Percentiles rank a stretch among this genome's conserved stretches.
phyloP scores from a whole-genome alignment of 2,113 vertebrate species.

The Halichoeres trimaculatus region DNA sequence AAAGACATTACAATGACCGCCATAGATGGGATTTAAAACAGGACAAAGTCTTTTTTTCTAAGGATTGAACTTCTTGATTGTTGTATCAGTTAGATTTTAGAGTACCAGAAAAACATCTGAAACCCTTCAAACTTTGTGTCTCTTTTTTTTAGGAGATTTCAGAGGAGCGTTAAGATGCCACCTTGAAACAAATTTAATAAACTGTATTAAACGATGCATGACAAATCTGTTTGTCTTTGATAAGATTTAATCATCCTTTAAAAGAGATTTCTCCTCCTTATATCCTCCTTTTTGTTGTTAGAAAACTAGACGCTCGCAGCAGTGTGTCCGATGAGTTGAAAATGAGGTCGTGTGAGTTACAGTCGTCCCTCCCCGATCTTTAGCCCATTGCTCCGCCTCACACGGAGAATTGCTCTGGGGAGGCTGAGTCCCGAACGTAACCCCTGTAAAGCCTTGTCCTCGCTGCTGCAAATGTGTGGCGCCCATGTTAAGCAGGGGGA shows the following conservation, averaged over 20 bases:
- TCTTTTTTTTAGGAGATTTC: background rate
- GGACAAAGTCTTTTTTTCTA: background rate
- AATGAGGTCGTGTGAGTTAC: slow-evolving; percentile 26
- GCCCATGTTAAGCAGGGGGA: slow-evolving; percentile 43
- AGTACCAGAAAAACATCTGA: background rate
- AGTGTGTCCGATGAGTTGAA: background rate
- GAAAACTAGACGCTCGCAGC: background rate
- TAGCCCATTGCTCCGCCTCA: slow-evolving; percentile 9
- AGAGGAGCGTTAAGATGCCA: background rate
- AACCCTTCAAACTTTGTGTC: background rate
- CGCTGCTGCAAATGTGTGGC: slow-evolving; percentile 14
- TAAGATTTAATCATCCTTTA: background rate
- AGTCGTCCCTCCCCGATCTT: slow-evolving; percentile 17
- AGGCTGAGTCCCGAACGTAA: slow-evolving; percentile 25
- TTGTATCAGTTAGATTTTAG: background rate
- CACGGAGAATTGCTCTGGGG: background rate
- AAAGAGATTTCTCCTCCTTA: background rate
- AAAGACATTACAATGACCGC: background rate
- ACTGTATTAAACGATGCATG: slow-evolving; percentile 1
- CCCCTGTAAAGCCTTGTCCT: slow-evolving; percentile 36
- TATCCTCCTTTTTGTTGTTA: background rate
- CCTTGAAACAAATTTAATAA: slow-evolving; percentile 15
- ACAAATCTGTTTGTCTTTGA: slow-evolving; percentile 7
- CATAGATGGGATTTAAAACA: background rate
- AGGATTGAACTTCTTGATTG: background rate